Evolutionary conservation across 2,888 invertebrate species (phyloP).

Genomic region (Hetaerina titia): DNA sequence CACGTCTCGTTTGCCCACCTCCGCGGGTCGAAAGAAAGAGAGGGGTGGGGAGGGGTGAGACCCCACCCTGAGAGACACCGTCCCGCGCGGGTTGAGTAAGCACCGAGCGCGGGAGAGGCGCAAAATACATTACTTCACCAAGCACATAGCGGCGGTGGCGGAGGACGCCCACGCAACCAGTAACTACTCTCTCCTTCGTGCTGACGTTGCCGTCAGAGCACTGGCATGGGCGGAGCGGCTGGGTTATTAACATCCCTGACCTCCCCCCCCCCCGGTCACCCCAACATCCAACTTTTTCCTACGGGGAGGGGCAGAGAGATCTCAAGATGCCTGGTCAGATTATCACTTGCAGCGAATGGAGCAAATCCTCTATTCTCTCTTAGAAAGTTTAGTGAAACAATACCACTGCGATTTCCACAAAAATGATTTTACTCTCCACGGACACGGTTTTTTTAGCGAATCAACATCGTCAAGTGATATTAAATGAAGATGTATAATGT

Average conservation of each 20-base stretch:
- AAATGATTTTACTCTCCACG: too few species aligned
- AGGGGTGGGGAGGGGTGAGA: background rate
- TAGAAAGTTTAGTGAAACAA: too few species aligned
- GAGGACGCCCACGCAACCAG: conserved; percentile 3
- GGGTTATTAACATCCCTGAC: conserved; percentile 7
- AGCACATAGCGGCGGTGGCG: background rate
- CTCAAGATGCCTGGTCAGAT: background rate
- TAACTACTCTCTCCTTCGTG: background rate
- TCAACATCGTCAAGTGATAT: too few species aligned
- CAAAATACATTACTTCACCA: conserved; percentile 8
- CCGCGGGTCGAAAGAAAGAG: too few species aligned
- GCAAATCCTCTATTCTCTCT: too few species aligned
- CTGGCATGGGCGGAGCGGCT: background rate
- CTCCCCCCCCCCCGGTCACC: background rate
- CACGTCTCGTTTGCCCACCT: background rate
- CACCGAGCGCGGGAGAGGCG: background rate
- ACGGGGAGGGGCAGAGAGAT: background rate
- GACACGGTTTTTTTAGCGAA: too few species aligned
- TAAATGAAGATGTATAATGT: too few species aligned
- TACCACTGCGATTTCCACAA: too few species aligned
- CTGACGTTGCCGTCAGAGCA: background rate
- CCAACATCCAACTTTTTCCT: background rate
- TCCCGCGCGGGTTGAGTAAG: background rate
- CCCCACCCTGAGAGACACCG: background rate
- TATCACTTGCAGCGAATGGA: too few species aligned